phyloP scores from a whole-genome alignment of 1,140 invertebrate genomes.

The Teleogryllus occipitalis region DNA sequence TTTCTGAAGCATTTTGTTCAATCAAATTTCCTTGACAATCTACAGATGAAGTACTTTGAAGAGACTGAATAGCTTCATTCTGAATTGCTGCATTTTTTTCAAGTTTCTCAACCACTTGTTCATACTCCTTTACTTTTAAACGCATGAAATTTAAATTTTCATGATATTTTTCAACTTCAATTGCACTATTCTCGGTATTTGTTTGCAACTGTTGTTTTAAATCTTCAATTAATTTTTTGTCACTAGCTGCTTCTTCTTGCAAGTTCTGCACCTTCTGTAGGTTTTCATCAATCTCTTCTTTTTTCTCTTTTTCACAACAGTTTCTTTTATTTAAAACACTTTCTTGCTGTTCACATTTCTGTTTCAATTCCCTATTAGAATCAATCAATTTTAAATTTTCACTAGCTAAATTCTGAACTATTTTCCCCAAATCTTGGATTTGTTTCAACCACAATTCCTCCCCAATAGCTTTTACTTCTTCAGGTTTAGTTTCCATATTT shows the following conservation, averaged over 20 bases:
- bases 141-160: not conserved
- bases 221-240: not conserved
- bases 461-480: not conserved
- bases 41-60: not conserved
- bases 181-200: not conserved
- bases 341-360: not conserved
- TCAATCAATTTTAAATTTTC: not conserved
- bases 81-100: not conserved
- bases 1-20: not conserved
- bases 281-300: not conserved
- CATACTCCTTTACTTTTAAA: not conserved
- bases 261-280: not conserved
- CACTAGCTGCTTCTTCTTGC: not conserved
- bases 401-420: not conserved
- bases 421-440: not conserved
- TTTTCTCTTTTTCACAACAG: not conserved
- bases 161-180: not conserved
- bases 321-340: not conserved
- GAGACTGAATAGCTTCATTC: not conserved
- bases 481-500: not conserved
- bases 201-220: not conserved
- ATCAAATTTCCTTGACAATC: not conserved
- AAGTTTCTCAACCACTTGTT: not conserved
- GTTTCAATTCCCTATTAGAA: not conserved
- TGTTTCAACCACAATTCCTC: not conserved